Conservation (phyloP, 2,888 invertebrate species). For the Pycnomerus fuliginosus region DNA sequence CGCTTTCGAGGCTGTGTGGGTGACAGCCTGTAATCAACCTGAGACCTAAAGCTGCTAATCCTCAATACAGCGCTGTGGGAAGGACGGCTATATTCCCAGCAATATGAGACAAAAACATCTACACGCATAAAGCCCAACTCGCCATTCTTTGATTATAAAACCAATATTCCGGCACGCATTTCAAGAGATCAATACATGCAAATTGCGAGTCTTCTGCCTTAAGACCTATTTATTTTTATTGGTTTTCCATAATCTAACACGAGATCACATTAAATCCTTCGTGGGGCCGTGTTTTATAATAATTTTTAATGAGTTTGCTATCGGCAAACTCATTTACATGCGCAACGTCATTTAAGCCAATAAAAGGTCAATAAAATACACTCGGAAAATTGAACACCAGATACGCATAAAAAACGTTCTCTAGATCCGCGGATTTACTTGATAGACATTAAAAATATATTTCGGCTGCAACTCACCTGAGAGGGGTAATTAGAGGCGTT, state of each 20-base stretch:
- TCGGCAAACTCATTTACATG: constrained; percentile 4
- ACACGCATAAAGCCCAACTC: constrained; percentile 27
- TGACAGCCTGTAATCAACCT: constrained; percentile 12
- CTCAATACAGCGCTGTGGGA: constrained; percentile 4
- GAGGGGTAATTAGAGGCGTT: too few species aligned
- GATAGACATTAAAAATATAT: too few species aligned
- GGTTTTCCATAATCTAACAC: constrained; percentile 26
- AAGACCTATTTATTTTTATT: constrained; percentile 35
- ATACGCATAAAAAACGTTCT: constrained; percentile 18
- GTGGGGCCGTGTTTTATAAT: constrained; percentile 15
- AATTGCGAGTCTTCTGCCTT: constrained; percentile 32
- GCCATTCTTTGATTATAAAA: constrained; percentile 33
- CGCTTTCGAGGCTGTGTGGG: not conserved
- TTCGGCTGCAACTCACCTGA: too few species aligned
- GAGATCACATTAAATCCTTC: constrained; percentile 16
- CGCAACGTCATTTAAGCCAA: constrained; percentile 11
- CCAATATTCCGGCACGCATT: constrained; percentile 31
- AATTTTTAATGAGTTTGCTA: constrained; percentile 18
- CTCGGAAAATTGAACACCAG: constrained; percentile 9
- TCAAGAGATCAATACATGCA: constrained; percentile 35
- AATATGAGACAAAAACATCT: constrained; percentile 30
- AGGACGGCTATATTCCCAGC: constrained; percentile 8
- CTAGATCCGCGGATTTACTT: too few species aligned
- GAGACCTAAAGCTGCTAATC: constrained; percentile 17
- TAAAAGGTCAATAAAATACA: constrained; percentile 15